Evolutionary conservation across 2,888 invertebrate species (phyloP), one percentile per base, ranked within the genome.

Genomic region (Candidula unifasciata): DNA sequence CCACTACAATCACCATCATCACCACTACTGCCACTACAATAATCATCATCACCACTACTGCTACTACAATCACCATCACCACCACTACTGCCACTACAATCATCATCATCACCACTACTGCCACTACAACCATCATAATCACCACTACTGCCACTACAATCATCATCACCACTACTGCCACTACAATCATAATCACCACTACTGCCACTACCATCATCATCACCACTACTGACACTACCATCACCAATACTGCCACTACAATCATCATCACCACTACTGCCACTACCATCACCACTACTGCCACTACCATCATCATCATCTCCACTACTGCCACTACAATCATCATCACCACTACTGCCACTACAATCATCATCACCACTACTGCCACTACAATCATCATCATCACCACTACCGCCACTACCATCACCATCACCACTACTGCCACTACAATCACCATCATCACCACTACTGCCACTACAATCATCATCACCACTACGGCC

Each of bases 401-500:
- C 3, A 60, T 21, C 2, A n/a, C n/a, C 2, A 21, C n/a, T 2
- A n/a, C n/a, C 3, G 21, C n/a, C 3, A 21, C 24, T 3, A 21
- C 60, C 2, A 60, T 16, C 21, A 60, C 60, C 21, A 60, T 21
- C 21, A 60, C 60, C 21, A 60, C 76, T 76, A 76, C 76, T 76
- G 44, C 76, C 44, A 76, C 76, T 76, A 52, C 76, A 44, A 52
- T n/a, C n/a, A n/a, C n/a, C n/a, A n/a, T n/a, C n/a, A n/a, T n/a
- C n/a, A n/a, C n/a, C n/a, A n/a, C n/a, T n/a, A n/a, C n/a, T 60
- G 60, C 18, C 16, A 60, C 3, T 24, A n/a, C 54, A 54, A 54
- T 18, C 54, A 13, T 54, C 54, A 13, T 18, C 54, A 18, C 10
- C 18, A 54, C 18, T 18, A 8, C 54, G 18, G 10, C 54, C 10